These are phyloP conservation scores for Echeneis naucrates DNA, from an alignment of 2,797 vertebrate species.

Conservation along the genomic window DNA sequence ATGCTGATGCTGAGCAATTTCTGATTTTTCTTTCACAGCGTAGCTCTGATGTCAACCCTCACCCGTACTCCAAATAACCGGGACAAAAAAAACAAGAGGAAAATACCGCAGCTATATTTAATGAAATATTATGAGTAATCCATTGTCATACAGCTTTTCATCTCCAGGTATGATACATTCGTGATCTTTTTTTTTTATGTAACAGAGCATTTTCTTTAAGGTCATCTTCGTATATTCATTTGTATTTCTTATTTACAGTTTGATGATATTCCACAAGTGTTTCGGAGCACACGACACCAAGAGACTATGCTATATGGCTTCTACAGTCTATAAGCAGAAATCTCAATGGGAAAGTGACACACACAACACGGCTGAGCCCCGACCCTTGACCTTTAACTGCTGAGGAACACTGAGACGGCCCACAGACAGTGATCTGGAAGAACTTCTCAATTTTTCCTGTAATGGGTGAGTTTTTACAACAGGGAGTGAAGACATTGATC, in stretches of 20 bases:
- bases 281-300: conserved; percentile 84
- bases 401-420: conserved; percentile 40
- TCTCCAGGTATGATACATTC: conserved; percentile 85
- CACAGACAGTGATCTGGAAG: conserved; percentile 28
- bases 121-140: conserved; percentile 81
- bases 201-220: conserved; percentile 63
- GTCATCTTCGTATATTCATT: conserved; percentile 78
- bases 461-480: conserved; percentile 2
- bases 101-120: conserved; percentile 85
- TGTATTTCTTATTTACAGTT: conserved; percentile 82
- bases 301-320: conserved; percentile 86
- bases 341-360: conserved; percentile 36
- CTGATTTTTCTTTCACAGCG: neutral
- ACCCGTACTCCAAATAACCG: conserved; percentile 23
- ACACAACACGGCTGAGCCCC: conserved; percentile 7
- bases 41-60: neutral
- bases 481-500: conserved; percentile 8
- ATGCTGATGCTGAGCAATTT: conserved; percentile 21
- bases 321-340: conserved; percentile 86
- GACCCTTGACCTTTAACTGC: conserved; percentile 51
- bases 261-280: conserved; percentile 83
- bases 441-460: conserved; percentile 21
- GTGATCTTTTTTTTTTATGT: conserved; percentile 69
- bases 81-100: conserved; percentile 57
- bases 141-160: conserved; percentile 88